Conservation (phyloP, 2,797 vertebrate species). For the Chloroceryle inda region DNA sequence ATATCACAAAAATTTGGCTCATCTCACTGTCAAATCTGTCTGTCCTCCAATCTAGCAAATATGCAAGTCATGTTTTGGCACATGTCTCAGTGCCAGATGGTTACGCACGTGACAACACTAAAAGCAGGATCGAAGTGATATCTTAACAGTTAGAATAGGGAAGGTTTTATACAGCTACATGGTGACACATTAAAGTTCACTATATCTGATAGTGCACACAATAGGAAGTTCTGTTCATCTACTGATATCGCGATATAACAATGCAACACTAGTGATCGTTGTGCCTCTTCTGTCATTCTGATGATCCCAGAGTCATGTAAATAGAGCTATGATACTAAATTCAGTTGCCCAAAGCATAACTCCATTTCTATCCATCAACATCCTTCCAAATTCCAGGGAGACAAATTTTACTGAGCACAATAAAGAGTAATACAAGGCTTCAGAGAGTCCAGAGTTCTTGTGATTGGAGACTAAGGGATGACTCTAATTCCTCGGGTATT, state of each 20-base stretch:
- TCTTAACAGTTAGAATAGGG: not conserved
- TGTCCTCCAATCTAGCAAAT: not conserved
- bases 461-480: not conserved
- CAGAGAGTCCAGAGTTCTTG: not conserved
- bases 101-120: not conserved
- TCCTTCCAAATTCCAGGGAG: not conserved
- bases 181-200: not conserved
- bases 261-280: not conserved
- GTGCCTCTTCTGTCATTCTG: not conserved
- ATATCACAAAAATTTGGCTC: not conserved
- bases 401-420: not conserved
- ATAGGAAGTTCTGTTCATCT: not conserved
- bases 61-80: slow-evolving; percentile 32
- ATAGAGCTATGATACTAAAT: not conserved
- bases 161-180: not conserved
- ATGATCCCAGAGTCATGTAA: not conserved
- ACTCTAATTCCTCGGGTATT: not conserved
- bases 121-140: not conserved
- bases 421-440: rapidly evolving
- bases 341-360: not conserved
- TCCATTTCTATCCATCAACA: not conserved
- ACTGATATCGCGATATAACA: not conserved
- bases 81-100: slow-evolving; percentile 9
- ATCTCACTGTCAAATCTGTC: not conserved
- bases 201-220: not conserved